Base-by-base conservation (phyloP, 53 echinoderm and acorn worm species). In the Paelopatides confundens region DNA sequence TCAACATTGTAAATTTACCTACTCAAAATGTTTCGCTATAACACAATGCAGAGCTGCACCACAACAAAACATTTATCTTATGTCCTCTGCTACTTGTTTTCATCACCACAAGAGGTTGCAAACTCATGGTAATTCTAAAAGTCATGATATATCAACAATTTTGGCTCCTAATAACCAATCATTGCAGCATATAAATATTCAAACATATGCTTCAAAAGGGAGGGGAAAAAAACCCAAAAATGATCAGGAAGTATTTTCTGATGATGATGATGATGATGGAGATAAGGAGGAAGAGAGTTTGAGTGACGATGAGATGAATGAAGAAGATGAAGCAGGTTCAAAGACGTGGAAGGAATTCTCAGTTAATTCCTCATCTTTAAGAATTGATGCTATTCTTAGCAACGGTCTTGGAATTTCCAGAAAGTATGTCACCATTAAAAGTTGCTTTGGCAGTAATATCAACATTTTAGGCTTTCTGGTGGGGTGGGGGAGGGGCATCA, bases 321-420 rank as follows among this genome's bases (percentile, higher is more conserved):
- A 90, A 6, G 94, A 87, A 7, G 89, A 92, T 6, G 76, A 28
- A 4, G 79, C 29, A 7, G 79, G 79, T 29, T 33, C 51, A 32
- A 79, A 52, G 54, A 79, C 51, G 1, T 79, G 79, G 79, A 97
- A 97, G 81, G 94, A 95, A 43, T 26, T 97, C 7, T 71, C 87
- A 31, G 89, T 93, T 35, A 67, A 78, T 87, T 88, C 92, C 10
- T 87, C 92, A 33, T 93, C 94, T 5, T 52, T 91, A 32, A 90
- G 96, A 52, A 35, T 96, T 11, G 96, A 96, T 90, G 94, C 93
- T 65, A 91, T 96, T 18, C 86, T 96, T 33, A 94, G 96, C 34
- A 76, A 86, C 34, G 97, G 97, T 33, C 91, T 97, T 14, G 95
- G 93, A 67, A 82, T 95, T 35, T 95, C 97, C 49, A 82, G 97